Base-by-base conservation (phyloP, 2,888 invertebrate species). In the Agrotis exclamationis region DNA sequence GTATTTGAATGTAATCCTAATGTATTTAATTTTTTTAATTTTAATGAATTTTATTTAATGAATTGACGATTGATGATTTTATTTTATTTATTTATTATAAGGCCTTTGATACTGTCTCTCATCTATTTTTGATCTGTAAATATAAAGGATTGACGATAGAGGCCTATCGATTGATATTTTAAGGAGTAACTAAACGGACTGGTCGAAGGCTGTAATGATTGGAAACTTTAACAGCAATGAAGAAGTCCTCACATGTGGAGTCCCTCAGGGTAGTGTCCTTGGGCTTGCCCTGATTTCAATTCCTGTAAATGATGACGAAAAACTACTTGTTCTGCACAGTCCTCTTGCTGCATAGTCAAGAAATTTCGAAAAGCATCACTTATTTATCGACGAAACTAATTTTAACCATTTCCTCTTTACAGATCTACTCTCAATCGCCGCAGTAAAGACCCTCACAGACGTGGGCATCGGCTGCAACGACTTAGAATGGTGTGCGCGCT, bases 401-500 rank as follows among this genome's bases (percentile, higher is more conserved):
- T 28, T n/a, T 0, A 60, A 24, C 1, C 2, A 14, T 48, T 14
- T 63, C 1, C 9, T 33, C 66, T 60, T 81, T 57, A 3, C 93
- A 96, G 96, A 96, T 89, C 94, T 96, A 75, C 90, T 96, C 0
- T 94, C 96, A 5, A 82, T 96, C 69, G 96, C 96, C 24, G 95
- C 96, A 9, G 93, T 97, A 71, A 97, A 96, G 73, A 96, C 97
- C 24, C 95, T 98, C 0, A 93, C 96, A 0, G 93, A 96, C 18
- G 95, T 89, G 0, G 93, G 92, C 2, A 87, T 90, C 0, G 91
- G 94, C 0, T 96, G 96, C 76, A 92, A 95, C 72, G 93, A 94
- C 54, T 90, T 98, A 18, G 97, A 97, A 70, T 99, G 99, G 99
- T 97, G 98, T 5, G 97, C 98, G 51, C 96, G 99, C 57, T 99